A percentile compares a stretch with the other conserved stretches of the same genome.
These are phyloP conservation scores for Pituophis catenifer DNA, from an alignment of 2,113 vertebrate genomes.

Conservation along the genomic window DNA sequence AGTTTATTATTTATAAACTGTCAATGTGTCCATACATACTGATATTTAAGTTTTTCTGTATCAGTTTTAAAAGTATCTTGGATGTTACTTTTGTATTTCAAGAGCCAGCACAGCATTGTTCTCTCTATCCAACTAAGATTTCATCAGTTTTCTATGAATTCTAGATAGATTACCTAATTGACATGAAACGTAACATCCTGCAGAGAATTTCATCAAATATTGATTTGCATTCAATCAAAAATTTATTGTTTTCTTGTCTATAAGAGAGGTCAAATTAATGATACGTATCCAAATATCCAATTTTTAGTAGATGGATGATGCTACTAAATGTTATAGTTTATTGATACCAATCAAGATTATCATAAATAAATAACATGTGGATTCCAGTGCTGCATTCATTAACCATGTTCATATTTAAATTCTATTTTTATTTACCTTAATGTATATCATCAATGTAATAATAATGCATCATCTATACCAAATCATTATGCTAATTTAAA, in stretches of 20 bases:
- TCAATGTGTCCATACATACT: neutral
- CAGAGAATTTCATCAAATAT: slow-evolving; percentile 11
- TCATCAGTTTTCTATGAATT: neutral
- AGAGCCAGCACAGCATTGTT: neutral
- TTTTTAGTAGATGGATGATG: neutral
- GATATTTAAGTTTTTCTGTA: neutral
- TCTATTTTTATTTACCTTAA: neutral
- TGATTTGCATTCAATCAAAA: neutral
- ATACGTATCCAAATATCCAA: neutral
- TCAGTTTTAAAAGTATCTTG: neutral
- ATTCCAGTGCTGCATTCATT: neutral
- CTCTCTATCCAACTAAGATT: neutral
- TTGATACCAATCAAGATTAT: neutral
- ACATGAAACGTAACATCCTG: neutral
- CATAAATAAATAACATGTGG: neutral
- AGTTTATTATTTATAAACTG: neutral
- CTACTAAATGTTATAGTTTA: neutral
- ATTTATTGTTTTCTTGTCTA: neutral
- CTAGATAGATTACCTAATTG: slow-evolving; percentile 1
- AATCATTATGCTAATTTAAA: neutral
- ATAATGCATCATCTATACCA: neutral
- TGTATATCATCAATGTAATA: neutral
- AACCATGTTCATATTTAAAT: neutral
- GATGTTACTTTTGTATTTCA: neutral
- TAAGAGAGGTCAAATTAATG: neutral